phyloP scores from a whole-genome alignment of 2,888 invertebrate species.

The Drosophila prostipennis region DNA sequence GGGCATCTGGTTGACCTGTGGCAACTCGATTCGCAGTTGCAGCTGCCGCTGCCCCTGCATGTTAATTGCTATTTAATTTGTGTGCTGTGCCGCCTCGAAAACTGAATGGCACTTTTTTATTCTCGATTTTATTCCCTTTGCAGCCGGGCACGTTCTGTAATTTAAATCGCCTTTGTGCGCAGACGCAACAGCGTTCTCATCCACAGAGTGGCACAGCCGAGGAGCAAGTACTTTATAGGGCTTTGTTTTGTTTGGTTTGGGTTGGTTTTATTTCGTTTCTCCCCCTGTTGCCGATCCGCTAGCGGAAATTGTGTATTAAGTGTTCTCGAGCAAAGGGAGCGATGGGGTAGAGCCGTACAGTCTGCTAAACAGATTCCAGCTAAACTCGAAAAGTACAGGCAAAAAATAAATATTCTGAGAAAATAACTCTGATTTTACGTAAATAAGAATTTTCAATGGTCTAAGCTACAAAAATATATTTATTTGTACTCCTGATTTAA shows the following conservation, averaged over 20 bases:
- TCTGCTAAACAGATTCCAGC: conserved; percentile 43
- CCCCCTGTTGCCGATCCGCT: conserved; percentile 61
- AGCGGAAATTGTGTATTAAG: conserved; percentile 79
- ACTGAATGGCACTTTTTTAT: conserved; percentile 23
- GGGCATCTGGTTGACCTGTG: conserved; percentile 59
- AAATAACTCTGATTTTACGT: no score
- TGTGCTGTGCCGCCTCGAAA: conserved; percentile 47
- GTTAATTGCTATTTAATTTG: conserved; percentile 79
- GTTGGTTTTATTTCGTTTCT: conserved; percentile 30
- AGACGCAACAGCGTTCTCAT: conserved; percentile 56
- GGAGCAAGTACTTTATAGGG: conserved; percentile 56
- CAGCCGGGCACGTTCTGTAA: conserved; percentile 71
- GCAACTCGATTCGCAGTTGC: conserved; percentile 47
- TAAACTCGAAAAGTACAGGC: conserved; percentile 26
- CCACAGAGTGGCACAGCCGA: conserved; percentile 12
- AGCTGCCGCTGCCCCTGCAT: conserved; percentile 64
- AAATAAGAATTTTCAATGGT: no score
- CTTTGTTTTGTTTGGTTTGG: conserved; percentile 45
- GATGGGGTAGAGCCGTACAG: conserved; percentile 24
- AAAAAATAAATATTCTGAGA: not conserved
- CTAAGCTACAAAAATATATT: no score
- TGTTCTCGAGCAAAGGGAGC: conserved; percentile 38
- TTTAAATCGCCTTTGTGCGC: conserved; percentile 75
- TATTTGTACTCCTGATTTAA: no score
- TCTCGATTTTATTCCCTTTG: conserved; percentile 21